These are phyloP conservation scores for Lycaon pictus DNA, from an alignment of 2,113 vertebrate species.

Conservation along the genomic window DNA sequence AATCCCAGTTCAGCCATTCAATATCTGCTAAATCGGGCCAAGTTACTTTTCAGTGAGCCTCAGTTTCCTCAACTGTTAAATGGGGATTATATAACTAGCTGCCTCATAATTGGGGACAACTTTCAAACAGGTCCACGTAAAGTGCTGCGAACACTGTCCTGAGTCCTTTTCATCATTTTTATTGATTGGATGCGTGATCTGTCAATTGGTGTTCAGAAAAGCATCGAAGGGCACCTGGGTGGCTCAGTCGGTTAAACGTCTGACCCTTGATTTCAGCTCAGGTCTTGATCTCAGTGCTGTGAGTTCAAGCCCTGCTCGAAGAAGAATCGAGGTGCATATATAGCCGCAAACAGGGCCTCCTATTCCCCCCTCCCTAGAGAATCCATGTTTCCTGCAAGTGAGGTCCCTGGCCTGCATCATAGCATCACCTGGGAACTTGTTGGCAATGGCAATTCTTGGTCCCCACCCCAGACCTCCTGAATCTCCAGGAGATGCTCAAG, in stretches of 20 bases:
- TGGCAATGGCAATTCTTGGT: background rate
- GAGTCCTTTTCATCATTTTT: background rate
- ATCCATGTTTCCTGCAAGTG: background rate
- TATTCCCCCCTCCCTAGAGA: background rate
- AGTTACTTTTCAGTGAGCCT: background rate
- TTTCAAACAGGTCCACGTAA: background rate
- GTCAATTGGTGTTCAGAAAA: background rate
- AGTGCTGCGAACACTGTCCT: background rate
- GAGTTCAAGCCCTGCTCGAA: background rate
- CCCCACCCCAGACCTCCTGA: background rate
- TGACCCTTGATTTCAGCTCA: background rate
- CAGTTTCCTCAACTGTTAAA: slow-evolving; percentile 18
- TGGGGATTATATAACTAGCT: background rate
- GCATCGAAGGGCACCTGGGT: background rate
- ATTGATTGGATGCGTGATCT: background rate
- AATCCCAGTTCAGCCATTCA: background rate
- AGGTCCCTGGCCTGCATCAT: background rate
- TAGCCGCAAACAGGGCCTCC: background rate
- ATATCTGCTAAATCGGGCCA: background rate
- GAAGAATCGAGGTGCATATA: background rate
- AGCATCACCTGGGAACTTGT: background rate
- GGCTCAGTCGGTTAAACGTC: background rate
- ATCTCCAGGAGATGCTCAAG: background rate
- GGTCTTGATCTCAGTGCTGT: background rate
- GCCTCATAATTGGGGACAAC: background rate